Evolutionary conservation across 2,888 invertebrate genomes (phyloP), one percentile per base, ranked within the genome.

Genomic region (Phlogophora meticulosa): DNA sequence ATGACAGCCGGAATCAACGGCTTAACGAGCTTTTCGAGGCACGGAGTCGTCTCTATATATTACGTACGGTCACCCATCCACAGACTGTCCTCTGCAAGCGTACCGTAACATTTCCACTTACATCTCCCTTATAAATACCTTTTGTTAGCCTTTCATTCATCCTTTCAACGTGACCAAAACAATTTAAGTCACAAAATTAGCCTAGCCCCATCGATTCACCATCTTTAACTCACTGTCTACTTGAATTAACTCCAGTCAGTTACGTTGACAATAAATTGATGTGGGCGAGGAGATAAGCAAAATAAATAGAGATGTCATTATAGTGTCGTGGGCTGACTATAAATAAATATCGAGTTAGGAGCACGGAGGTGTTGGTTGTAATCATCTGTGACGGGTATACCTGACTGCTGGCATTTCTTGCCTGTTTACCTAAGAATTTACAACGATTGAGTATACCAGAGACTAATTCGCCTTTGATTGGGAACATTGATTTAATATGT

Each of bases 221-320:
- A 78, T 62, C 28, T 58, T 55, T 36, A 60, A 52, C 36, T 34
- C 22, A 51, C 22, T 73, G 79, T 78, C 75, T 40, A 46, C 59
- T 76, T 51, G 36, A 38, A 76, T 78, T 78, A 73, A 56, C 49
- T 45, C 43, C 63, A 68, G 63, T 74, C 63, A 64, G 52, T 74
- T 60, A 72, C 17, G 49, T 46, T 73, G 52, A 79, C 75, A 78
- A 53, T 75, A 64, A 63, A 63, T 60, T 61, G 48, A n/a, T 24
- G 76, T 76, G 69, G 80, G 76, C 80, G 76, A 68, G 38, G 20
- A 57, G 46, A 64, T 69, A 69, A 69, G 57, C 51, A 58, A 76
- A 79, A 75, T 75, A 69, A 74, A 83, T 78, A 69, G 46, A 71
- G 51, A 67, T 64, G 55, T 81, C 67, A 65, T 82, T 81, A 73